Base-by-base conservation (phyloP, 2,888 invertebrate genomes). In the Leptopilina syphax region DNA sequence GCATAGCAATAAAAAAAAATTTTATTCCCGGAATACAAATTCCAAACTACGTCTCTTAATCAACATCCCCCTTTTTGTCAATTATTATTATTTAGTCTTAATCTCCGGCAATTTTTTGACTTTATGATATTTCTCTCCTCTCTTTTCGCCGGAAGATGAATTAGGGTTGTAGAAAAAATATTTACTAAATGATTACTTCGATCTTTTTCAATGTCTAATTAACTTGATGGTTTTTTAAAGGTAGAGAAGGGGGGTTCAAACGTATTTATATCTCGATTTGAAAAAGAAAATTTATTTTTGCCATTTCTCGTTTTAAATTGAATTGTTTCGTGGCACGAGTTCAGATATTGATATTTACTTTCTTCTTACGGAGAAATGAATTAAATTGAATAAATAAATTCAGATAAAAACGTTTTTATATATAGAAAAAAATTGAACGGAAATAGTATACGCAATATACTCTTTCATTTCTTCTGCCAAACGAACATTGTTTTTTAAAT, bases 21-120 rank as follows among this genome's bases (percentile, higher is more conserved):
- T 73, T 73, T n/a, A 73, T 73, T 73, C 73, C 13, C 54, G 27
- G 73, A 73, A 73, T 73, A 73, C 12, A n/a, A 73, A 73, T 73
- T 73, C 73, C n/a, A n/a, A 73, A 73, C 57, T 73, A 54, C n/a
- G n/a, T 54, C 70, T 73, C 57, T 73, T 57, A 73, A 73, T 57
- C 73, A 73, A 73, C 27, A 12, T 18, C 63, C 63, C 34, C 18
- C 24, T 24, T 50, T 68, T 27, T 57, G 57, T 34, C 57, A 73
- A 73, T 73, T 73, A 73, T 70, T 34, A 47, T 50, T 10, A 50
- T 50, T 10, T 9, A 34, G 54, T 24, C 27, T 73, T 73, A 73
- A 8, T 8, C 57, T 70, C 47, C 54, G 70, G 27, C 50, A 27
- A 50, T 27, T 50, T 9, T 10, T 50, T 54, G 70, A 70, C 70